Evolutionary conservation across 2,888 invertebrate species (phyloP), one percentile per base, ranked within the genome.

Genomic region (Agriotes lineatus): DNA sequence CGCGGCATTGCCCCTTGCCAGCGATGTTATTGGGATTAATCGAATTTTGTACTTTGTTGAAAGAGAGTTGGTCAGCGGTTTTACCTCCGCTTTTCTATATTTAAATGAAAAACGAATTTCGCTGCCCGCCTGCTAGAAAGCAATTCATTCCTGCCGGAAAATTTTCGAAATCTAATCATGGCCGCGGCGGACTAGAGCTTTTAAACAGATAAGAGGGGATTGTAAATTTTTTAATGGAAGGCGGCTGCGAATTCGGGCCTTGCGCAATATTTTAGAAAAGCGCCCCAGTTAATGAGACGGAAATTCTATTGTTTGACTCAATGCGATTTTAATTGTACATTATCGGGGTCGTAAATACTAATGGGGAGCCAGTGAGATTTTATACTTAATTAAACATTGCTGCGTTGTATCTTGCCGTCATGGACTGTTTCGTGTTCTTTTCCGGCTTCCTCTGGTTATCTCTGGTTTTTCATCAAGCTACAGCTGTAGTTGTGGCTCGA

Each of bases 21-120:
- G 78, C 77, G 77, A 78, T 79, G 79, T 77, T 78, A 76, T 78
- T 78, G 75, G 78, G 78, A 79, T 80, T 80, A 80, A 80, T 80
- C 78, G 79, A 80, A 80, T 80, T 79, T 79, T 78, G 77, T 80
- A 79, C 79, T 78, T 79, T 78, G 78, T 78, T 75, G 77, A 80
- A 79, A 79, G 77, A 74, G 75, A 74, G 73, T 54, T 60, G 72
- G 71, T 71, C 73, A 72, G 73, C 72, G 72, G 72, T 72, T 72
- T 72, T 65, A 65, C 61, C 39, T 58, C 54, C 58, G 59, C 57
- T 60, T 62, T 64, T 56, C 54, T 54, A 60, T 70, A 70, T 70
- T 70, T 70, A 69, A 70, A 70, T 60, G 69, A 66, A 67, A 70
- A 70, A 70, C 62, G 56, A 54, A 68, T 59, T 70, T 66, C 54